Conservation (phyloP, 2,113 vertebrate genomes). For the Lepisosteus oculatus region DNA sequence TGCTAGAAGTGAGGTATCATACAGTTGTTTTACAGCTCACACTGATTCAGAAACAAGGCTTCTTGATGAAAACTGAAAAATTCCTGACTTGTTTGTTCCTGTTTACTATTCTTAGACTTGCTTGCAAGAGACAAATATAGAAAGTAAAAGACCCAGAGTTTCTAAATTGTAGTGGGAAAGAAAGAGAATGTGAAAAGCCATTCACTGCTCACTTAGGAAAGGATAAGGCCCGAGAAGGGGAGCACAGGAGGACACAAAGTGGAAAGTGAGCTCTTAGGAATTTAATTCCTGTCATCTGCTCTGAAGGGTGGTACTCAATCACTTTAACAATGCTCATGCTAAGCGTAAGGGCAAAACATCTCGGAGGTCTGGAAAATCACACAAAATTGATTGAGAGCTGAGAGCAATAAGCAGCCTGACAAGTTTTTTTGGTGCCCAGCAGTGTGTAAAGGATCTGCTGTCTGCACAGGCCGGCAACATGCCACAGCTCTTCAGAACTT, state of each 20-base stretch:
- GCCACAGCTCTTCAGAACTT: neutral
- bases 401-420: neutral
- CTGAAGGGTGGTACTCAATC: neutral
- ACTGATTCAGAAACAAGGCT: too few relatives aligned
- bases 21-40: neutral
- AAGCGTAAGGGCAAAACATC: neutral
- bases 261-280: constrained; percentile 22
- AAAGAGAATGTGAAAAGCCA: too few relatives aligned
- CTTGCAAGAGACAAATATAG: too few relatives aligned
- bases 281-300: neutral
- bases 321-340: neutral
- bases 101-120: neutral
- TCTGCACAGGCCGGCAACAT: neutral
- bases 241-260: neutral
- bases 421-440: neutral
- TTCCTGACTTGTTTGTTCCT: too few relatives aligned
- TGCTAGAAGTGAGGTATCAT: neutral
- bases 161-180: too few relatives aligned
- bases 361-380: neutral
- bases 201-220: too few relatives aligned
- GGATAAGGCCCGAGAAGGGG: neutral
- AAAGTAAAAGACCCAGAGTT: too few relatives aligned
- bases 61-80: too few relatives aligned
- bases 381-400: neutral
- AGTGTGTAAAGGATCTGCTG: neutral